Conservation (phyloP, 92 coral and sea anemone species). For the Palythoa grandis region DNA sequence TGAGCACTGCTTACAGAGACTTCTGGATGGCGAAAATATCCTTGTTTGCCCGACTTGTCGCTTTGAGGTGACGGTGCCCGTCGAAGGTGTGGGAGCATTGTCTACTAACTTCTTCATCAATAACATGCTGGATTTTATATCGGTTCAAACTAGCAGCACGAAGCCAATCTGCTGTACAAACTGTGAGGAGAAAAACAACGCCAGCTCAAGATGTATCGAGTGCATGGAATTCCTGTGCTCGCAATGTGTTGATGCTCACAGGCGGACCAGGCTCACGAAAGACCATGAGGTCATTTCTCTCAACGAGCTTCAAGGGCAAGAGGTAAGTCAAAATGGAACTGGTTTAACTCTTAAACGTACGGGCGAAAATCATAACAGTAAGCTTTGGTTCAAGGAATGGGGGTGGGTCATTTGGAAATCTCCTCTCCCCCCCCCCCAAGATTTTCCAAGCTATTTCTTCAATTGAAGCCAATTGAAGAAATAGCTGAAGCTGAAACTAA, state of each 20-base stretch:
- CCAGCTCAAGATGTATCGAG: constrained; percentile 89
- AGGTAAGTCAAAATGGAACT: constrained; percentile 23
- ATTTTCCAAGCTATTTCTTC: no score
- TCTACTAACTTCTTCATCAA: constrained; percentile 96
- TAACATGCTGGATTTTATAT: constrained; percentile 95
- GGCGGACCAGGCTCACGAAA: constrained; percentile 87
- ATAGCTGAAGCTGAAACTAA: no score
- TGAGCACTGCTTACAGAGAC: constrained; percentile 84
- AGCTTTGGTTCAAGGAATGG: no score
- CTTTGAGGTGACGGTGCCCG: constrained; percentile 80
- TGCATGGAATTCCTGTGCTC: constrained; percentile 97
- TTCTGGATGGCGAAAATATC: constrained; percentile 80
- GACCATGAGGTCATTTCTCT: constrained; percentile 93
- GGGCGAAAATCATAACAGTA: no score
- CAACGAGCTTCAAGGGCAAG: constrained; percentile 85
- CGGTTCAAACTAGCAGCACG: constrained; percentile 88
- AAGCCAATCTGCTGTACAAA: constrained; percentile 89
- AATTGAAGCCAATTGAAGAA: no score
- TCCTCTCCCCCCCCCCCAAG: no score
- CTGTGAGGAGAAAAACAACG: constrained; percentile 84
- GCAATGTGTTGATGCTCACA: constrained; percentile 94
- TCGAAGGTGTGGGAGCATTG: constrained; percentile 85
- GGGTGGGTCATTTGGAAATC: no score
- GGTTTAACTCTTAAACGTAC: no score
- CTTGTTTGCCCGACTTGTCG: constrained; percentile 95